Conservation (phyloP, 2,113 vertebrate species). For the Aramus guarauna region DNA sequence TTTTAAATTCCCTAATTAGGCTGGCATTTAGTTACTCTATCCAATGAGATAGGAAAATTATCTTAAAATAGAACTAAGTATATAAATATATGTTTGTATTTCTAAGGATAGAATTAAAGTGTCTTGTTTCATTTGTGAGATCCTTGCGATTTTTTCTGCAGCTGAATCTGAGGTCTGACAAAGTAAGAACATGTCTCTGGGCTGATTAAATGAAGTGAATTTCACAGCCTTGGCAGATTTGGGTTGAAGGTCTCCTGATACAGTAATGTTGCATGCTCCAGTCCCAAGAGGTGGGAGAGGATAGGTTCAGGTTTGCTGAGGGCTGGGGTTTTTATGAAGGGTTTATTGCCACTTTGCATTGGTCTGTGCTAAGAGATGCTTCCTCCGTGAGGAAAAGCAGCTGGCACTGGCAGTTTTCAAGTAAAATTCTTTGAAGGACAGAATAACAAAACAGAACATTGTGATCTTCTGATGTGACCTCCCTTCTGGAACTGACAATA, state of each 20-base stretch:
- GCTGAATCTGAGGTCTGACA: neutral
- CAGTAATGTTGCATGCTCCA: neutral
- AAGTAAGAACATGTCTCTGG: neutral
- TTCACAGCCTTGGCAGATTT: neutral
- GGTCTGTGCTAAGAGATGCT: neutral
- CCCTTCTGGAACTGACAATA: neutral
- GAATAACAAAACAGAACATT: neutral
- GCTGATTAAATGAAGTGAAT: neutral
- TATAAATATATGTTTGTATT: neutral
- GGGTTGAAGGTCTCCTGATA: neutral
- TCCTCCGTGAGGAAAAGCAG: neutral
- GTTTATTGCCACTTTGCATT: neutral
- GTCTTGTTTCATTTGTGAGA: neutral
- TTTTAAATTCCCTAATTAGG: neutral
- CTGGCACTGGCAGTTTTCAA: neutral
- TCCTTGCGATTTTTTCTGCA: neutral
- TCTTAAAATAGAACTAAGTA: neutral
- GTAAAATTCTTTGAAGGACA: neutral
- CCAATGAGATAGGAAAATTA: neutral
- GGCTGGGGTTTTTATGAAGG: neutral
- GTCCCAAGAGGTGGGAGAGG: neutral
- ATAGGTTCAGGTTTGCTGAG: neutral
- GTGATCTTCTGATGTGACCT: neutral
- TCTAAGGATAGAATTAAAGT: neutral
- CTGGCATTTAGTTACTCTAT: neutral